Evolutionary conservation across 2,888 invertebrate species (phyloP), one percentile per base, ranked within the genome.

Genomic region (Biston betularia): DNA sequence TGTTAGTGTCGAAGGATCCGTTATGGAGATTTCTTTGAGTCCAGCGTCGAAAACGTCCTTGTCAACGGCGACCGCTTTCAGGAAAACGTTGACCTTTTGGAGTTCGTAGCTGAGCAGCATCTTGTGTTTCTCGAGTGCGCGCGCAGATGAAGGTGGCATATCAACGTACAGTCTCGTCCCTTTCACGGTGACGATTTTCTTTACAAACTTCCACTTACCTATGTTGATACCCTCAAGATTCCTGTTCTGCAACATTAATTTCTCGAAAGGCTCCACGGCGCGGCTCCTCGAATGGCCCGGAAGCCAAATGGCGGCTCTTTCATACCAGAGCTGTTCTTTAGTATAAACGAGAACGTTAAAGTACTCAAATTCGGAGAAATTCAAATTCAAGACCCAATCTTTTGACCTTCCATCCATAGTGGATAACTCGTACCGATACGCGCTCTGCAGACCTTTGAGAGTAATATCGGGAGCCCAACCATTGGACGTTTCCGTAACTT

Each of bases 161-260:
- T 93, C 93, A 0, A 92, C 89, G 68, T 92, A 93, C 6, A 93
- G 63, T 12, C 92, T 78, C 8, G 89, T 92, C 1, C 93, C 93
- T 58, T 89, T 90, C 0, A 60, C 60, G 0, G 82, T 89, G 4
- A 89, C 78, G 8, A 92, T 82, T 65, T 88, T 88, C 74, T 89
- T 92, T 0, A 93, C 90, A 14, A 87, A 81, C 73, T 92, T 92
- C 93, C 93, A 93, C 82, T 86, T 89, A 79, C 81, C 78, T 73
- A 93, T 79, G 65, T 89, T 82, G 61, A 89, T 77, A 34, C 81
- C 88, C 0, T 83, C 80, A 33, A 89, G 70, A 8, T 77, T 69
- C 61, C 73, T 85, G 70, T 93, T 93, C 76, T 93, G 93, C 66
- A 93, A 70, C 64, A 82, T 85, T 1, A 93, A 83, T 64, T 92